A percentile compares a stretch with the other conserved stretches of the same genome.
phyloP scores from a whole-genome alignment of 64 coral and sea anemone species.

The Pachyseris speciosa region DNA sequence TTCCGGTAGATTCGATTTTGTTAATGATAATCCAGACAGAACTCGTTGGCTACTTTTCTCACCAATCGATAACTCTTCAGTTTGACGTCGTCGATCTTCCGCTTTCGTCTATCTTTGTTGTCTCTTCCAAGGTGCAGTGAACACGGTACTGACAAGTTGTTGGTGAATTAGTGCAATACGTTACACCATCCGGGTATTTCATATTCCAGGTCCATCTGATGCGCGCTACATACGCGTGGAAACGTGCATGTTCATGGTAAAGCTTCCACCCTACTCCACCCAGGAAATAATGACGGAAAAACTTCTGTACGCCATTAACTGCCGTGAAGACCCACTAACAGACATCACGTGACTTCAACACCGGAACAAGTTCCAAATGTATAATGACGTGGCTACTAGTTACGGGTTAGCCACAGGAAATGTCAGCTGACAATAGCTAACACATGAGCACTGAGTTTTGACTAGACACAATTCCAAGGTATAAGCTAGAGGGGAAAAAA shows the following conservation, averaged over 20 bases:
- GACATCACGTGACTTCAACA: constrained; percentile 32
- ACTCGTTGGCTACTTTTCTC: no score
- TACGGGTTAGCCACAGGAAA: background rate
- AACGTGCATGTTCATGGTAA: constrained; percentile 99
- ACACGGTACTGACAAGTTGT: no score
- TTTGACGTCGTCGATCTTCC: no score
- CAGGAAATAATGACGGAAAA: constrained; percentile 90
- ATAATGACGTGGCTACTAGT: background rate
- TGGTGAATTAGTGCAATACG: background rate
- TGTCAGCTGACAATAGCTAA: background rate
- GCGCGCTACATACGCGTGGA: constrained; percentile 95
- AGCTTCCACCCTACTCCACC: constrained; percentile 92
- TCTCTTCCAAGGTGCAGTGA: no score
- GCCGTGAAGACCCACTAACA: constrained; percentile 96
- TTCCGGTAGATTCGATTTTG: no score
- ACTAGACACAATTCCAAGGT: background rate
- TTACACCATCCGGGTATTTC: background rate
- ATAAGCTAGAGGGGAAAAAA: background rate
- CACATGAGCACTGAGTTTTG: background rate
- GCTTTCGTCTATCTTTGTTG: no score
- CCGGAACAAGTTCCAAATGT: background rate
- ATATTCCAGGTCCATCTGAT: constrained; percentile 81
- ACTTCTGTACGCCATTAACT: constrained; percentile 96
- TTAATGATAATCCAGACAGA: no score
- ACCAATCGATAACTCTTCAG: no score